Evolutionary conservation across 2,113 vertebrate genomes (phyloP).

Genomic region (Leucoraja erinaceus): DNA sequence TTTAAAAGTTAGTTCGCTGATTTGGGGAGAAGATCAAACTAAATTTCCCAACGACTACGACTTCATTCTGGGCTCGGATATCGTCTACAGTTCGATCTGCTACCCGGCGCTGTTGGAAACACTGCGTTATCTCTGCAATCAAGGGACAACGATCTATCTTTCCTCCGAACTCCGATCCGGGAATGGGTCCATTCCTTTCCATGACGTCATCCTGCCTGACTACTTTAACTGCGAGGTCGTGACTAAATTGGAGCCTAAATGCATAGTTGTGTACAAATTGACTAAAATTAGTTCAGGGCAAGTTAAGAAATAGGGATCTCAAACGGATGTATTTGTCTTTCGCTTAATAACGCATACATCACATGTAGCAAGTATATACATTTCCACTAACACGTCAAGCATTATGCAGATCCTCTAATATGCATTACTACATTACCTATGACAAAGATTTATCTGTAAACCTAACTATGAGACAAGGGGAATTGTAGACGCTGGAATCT

Average conservation of each 20-base stretch:
- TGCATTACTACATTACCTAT: too few relatives aligned
- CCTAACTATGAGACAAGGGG: too few relatives aligned
- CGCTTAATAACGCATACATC: background rate
- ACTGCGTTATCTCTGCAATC: background rate
- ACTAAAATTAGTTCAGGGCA: background rate
- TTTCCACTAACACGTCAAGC: background rate
- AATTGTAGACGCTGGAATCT: too few relatives aligned
- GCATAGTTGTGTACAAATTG: constrained; percentile 3
- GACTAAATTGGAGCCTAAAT: background rate
- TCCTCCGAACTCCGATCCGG: background rate
- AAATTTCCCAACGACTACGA: background rate
- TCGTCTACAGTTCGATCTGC: background rate
- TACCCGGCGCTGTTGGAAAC: background rate
- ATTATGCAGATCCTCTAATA: background rate
- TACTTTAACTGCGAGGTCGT: background rate
- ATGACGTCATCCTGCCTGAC: background rate
- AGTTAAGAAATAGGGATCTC: background rate
- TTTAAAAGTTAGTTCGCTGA: background rate
- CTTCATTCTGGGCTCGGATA: background rate
- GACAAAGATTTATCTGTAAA: too few relatives aligned
- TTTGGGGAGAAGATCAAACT: background rate
- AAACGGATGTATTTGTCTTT: background rate
- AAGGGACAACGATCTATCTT: background rate
- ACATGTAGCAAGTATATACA: background rate
- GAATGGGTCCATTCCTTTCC: background rate